Evolutionary conservation across 2,113 vertebrate genomes (phyloP).

Genomic region (Labrus mixtus): DNA sequence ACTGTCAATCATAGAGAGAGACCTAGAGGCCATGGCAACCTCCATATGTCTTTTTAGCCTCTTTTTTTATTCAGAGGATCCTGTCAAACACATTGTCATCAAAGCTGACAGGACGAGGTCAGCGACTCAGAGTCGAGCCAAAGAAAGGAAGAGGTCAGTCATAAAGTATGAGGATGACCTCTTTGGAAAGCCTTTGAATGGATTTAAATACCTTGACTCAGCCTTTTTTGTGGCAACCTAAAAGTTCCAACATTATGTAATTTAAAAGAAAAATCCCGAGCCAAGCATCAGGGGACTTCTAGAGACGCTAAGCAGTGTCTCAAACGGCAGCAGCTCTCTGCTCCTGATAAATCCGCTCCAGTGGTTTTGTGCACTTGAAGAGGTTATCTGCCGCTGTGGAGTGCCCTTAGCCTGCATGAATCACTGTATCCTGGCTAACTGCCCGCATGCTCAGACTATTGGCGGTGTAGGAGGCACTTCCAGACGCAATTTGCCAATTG

Average conservation of each 20-base stretch:
- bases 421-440: constrained; percentile 56
- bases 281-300: background rate
- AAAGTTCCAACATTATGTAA: background rate
- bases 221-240: background rate
- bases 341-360: constrained; percentile 50
- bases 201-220: background rate
- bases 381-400: constrained; percentile 49
- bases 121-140: constrained; percentile 7
- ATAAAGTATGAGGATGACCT: constrained; percentile 17
- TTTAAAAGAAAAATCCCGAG: constrained; percentile 14
- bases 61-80: constrained; percentile 7
- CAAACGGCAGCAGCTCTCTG: constrained; percentile 32
- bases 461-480: constrained; percentile 52
- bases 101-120: constrained; percentile 24
- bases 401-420: constrained; percentile 60
- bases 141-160: background rate
- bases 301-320: constrained; percentile 31
- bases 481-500: constrained; percentile 62
- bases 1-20: background rate
- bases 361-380: constrained; percentile 59
- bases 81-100: constrained; percentile 35
- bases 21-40: constrained; percentile 13
- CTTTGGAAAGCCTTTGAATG: background rate
- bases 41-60: constrained; percentile 10
- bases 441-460: constrained; percentile 57